These are phyloP conservation scores for Archegozetes longisetosus DNA, from an alignment of 1,140 invertebrate genomes.

Conservation along the genomic window DNA sequence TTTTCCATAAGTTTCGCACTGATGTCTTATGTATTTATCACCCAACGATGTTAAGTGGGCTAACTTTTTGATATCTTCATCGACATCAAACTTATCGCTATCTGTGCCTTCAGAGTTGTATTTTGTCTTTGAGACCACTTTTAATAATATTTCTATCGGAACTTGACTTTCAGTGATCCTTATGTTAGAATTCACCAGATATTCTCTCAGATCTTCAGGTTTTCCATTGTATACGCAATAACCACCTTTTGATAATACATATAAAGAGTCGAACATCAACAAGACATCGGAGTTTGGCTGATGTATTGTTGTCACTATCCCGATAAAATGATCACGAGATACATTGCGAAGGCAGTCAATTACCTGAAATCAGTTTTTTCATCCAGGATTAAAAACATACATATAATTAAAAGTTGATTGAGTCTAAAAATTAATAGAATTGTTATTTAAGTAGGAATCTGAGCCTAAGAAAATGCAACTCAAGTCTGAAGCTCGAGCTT, in stretches of 20 bases:
- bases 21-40: background rate
- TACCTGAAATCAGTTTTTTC: background rate
- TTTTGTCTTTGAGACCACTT: background rate
- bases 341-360: background rate
- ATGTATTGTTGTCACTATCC: conserved; percentile 12
- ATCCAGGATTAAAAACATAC: too few species aligned
- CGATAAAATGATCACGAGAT: background rate
- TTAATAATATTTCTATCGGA: background rate
- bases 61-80: background rate
- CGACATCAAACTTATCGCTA: background rate
- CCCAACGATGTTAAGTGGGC: background rate
- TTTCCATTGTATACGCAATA: background rate
- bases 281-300: conserved; percentile 12
- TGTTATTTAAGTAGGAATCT: too few species aligned
- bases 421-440: too few species aligned
- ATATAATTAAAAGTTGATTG: too few species aligned
- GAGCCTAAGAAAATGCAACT: too few species aligned
- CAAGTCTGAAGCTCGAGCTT: too few species aligned
- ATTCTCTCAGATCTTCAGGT: background rate
- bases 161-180: background rate
- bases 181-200: background rate
- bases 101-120: background rate
- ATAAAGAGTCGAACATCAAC: background rate
- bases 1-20: background rate
- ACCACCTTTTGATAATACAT: conserved; percentile 8